Evolutionary conservation across 2,113 vertebrate genomes (phyloP).

Genomic region (Raphicerus campestris): DNA sequence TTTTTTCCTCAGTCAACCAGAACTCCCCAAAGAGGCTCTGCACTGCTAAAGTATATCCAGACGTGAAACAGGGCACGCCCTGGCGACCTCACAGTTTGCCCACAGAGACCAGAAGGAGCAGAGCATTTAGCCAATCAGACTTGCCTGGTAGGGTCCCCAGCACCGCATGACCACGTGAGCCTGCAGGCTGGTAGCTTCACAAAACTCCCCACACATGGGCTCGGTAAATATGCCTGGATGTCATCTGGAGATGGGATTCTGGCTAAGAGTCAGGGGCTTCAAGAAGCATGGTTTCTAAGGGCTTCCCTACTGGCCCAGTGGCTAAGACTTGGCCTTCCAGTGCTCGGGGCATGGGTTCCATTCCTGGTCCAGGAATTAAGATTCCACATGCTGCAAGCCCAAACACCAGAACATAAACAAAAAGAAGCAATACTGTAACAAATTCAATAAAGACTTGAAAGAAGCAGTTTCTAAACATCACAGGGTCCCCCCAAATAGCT

Average conservation of each 20-base stretch:
- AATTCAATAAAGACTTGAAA: background rate
- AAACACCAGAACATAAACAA: background rate
- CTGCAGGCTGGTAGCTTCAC: background rate
- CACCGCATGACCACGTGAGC: accelerated
- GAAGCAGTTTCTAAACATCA: background rate
- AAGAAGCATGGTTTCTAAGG: background rate
- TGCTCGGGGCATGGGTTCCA: background rate
- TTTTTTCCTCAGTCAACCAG: background rate
- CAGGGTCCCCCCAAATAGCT: background rate
- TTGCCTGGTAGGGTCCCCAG: background rate
- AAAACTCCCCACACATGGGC: background rate
- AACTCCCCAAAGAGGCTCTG: background rate
- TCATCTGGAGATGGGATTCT: background rate
- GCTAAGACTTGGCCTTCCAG: background rate
- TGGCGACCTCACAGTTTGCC: background rate
- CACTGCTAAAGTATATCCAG: background rate
- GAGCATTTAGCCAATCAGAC: background rate
- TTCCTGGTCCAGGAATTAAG: background rate
- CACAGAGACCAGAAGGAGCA: background rate
- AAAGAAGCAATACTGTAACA: background rate
- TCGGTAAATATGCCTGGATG: background rate
- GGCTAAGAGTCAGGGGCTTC: background rate
- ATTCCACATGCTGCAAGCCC: background rate
- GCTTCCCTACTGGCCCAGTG: background rate
- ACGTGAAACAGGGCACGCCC: background rate